Evolutionary conservation across 1,140 invertebrate species (phyloP).

Genomic region (Scylla paramamosain): DNA sequence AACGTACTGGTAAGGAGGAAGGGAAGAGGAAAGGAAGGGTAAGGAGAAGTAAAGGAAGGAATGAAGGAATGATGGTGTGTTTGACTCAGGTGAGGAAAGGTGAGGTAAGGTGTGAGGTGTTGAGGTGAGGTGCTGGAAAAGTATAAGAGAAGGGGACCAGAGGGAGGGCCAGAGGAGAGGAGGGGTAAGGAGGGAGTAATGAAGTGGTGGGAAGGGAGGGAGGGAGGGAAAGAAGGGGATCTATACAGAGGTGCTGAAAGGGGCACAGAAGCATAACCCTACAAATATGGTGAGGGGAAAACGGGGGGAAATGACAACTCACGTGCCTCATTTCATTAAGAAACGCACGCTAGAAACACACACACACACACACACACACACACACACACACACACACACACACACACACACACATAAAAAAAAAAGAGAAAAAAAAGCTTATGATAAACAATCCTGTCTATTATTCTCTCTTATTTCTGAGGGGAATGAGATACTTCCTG

Average conservation of each 20-base stretch:
- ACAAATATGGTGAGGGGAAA: neutral
- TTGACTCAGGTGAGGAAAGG: no score
- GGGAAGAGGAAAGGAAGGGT: neutral
- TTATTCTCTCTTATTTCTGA: conserved; percentile 24
- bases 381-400: neutral
- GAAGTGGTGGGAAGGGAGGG: neutral
- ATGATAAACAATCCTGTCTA: neutral
- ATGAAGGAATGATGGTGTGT: no score
- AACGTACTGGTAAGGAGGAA: neutral
- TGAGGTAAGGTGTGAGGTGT: no score
- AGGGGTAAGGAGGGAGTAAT: neutral
- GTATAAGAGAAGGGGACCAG: neutral
- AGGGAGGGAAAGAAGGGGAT: neutral
- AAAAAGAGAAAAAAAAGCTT: neutral
- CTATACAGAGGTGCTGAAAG: conserved; percentile 13
- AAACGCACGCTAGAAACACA: neutral
- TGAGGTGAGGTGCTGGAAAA: no score
- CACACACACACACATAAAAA: neutral
- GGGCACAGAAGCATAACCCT: neutral
- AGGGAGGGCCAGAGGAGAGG: neutral
- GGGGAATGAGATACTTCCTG: neutral
- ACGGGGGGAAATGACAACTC: neutral
- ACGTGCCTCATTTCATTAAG: conserved; percentile 20
- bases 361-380: conserved; percentile 12
- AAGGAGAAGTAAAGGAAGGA: neutral